These are phyloP conservation scores for Borostomias antarcticus DNA, from an alignment of 2,797 vertebrate genomes.

Conservation along the genomic window DNA sequence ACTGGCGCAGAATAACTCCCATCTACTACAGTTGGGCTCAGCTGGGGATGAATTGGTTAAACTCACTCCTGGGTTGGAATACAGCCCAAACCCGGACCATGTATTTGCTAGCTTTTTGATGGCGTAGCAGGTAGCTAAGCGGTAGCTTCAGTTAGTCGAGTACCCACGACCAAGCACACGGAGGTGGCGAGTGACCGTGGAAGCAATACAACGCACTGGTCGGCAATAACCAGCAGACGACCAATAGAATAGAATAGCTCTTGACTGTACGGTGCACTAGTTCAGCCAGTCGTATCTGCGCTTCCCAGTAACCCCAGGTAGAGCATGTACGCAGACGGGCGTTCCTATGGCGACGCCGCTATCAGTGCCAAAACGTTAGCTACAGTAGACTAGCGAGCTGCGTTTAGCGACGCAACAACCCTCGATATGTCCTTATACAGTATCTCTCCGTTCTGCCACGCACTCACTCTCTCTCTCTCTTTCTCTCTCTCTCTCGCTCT, in stretches of 20 bases:
- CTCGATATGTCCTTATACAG: neutral
- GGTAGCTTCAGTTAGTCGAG: no score
- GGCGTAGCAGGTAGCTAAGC: no score
- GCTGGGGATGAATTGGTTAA: no score
- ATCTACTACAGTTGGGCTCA: no score
- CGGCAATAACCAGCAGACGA: conserved; percentile 37
- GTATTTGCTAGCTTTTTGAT: no score
- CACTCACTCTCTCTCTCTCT: neutral
- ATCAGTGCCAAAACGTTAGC: conserved; percentile 63
- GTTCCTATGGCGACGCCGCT: conserved; percentile 26
- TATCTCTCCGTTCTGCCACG: neutral
- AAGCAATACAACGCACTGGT: no score
- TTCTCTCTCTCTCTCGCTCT: neutral
- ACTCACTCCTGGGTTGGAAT: no score
- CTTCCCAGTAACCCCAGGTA: conserved; percentile 29
- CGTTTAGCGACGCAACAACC: neutral
- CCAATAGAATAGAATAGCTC: neutral
- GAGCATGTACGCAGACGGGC: conserved; percentile 20
- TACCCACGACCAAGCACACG: no score
- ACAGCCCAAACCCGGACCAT: no score
- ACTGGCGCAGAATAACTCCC: no score
- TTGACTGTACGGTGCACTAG: conserved; percentile 16
- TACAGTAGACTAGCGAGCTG: neutral
- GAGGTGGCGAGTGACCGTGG: no score
- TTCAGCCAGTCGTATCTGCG: conserved; percentile 20